phyloP scores from a whole-genome alignment of 2,888 invertebrate species.

The Hofmannophila pseudospretella region DNA sequence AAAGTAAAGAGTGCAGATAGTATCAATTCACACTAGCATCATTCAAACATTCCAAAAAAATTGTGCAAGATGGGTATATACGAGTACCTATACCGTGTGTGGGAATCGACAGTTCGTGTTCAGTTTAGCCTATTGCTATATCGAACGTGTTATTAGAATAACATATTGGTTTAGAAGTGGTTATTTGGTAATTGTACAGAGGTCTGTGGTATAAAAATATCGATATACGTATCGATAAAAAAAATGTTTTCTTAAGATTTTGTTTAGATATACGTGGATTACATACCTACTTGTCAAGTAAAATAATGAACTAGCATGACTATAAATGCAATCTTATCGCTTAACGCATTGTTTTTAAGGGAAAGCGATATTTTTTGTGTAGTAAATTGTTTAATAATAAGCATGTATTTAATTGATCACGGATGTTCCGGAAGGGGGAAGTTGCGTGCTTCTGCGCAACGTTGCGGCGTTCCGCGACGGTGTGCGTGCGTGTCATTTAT shows the following conservation, averaged over 20 bases:
- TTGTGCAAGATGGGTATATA: slow-evolving; percentile 15
- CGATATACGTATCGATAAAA: too few species aligned
- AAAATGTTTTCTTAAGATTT: too few species aligned
- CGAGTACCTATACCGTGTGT: slow-evolving; percentile 21
- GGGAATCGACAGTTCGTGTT: slow-evolving; percentile 38
- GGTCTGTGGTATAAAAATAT: too few species aligned
- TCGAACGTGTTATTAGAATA: slow-evolving; percentile 31
- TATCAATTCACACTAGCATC: slow-evolving; percentile 14
- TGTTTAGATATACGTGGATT: too few species aligned
- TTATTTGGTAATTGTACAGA: slow-evolving; percentile 18
- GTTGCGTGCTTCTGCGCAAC: slow-evolving; percentile 8
- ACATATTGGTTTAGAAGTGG: slow-evolving; percentile 33
- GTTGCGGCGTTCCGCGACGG: background rate
- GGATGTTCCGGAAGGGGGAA: slow-evolving; percentile 16
- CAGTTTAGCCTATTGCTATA: slow-evolving; percentile 26
- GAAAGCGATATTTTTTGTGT: too few species aligned
- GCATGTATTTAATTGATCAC: slow-evolving; percentile 5
- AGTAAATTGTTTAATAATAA: background rate
- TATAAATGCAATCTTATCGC: too few species aligned
- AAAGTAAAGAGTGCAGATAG: too few species aligned
- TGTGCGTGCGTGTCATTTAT: slow-evolving; percentile 18
- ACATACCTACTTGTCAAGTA: too few species aligned
- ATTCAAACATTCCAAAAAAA: slow-evolving; percentile 14
- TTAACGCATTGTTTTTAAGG: too few species aligned
- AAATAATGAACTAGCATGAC: too few species aligned